Base-by-base conservation (phyloP, 2,888 invertebrate genomes). In the Rotaria macrura region DNA sequence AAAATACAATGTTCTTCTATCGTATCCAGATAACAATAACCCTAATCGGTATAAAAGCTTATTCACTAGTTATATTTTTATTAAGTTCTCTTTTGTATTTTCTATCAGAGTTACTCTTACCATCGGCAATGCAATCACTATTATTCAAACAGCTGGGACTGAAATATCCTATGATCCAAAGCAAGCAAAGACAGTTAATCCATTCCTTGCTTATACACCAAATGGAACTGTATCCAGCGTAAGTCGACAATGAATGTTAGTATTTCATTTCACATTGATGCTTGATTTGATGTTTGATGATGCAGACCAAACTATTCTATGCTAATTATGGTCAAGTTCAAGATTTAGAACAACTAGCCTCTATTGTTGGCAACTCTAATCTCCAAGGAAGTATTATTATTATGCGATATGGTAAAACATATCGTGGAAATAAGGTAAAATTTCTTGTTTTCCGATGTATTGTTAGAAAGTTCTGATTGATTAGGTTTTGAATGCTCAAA, bases 401-500 rank as follows among this genome's bases (percentile, higher is more conserved):
- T 47, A 65, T 57, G 47, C 25, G 85, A 14, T 86, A 86, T 85
- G 86, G 86, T 29, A 34, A 49, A 29, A 85, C 85, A 25, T 86
- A 85, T 40, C 85, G 86, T 20, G 86, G 86, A 9, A 79, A 86
- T 34, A 86, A 86, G 23, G 86, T 86, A n/a, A 29, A 5, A 20
- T 43, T 12, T 43, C 25, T 34, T 74, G 49, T 17, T 4, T n/a
- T n/a, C n/a, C n/a, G n/a, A n/a, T n/a, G n/a, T n/a, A n/a, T n/a
- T n/a, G n/a, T n/a, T n/a, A n/a, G n/a, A n/a, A n/a, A n/a, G n/a
- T n/a, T n/a, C n/a, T n/a, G n/a, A n/a, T n/a, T n/a, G n/a, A n/a
- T n/a, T n/a, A 79, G 79, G 20, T 89, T 23, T 86, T 87, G 38
- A 86, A 89, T n/a, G 91, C 91, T 3, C 88, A 89, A 84, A 65